Evolutionary conservation across 2,888 invertebrate species (phyloP), one percentile per base, ranked within the genome.

Genomic region (Lasioglossum villosulum): DNA sequence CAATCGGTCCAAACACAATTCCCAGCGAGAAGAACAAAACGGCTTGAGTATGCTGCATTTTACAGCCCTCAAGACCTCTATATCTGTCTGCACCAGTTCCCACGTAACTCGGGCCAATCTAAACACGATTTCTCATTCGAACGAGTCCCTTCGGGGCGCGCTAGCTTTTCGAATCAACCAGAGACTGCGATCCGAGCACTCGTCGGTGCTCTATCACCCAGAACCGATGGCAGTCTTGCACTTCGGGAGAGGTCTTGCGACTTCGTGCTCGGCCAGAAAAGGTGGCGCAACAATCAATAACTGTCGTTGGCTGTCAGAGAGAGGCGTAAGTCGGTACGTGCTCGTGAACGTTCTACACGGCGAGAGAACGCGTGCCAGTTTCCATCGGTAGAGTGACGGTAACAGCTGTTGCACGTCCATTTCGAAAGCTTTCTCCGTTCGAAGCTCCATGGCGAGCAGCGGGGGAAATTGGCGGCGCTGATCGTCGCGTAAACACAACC

Each of bases 331-430:
- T 89, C 87, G 90, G 52, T 90, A 90, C 90, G 90, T 90, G 90
- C 90, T 90, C 87, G 90, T 74, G 87, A 85, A 79, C 85, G 89
- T 89, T 85, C 75, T 80, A 78, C 14, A 79, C 23, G 78, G 79
- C 83, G 82, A 63, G 86, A 76, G 42, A 87, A 87, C 91, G 91
- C 91, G 91, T 91, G 91, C 91, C 91, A 90, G 91, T 88, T 91
- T 91, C 92, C 88, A 92, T 88, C 91, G 88, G 85, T 10, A 2
- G 93, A 93, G 91, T 91, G 91, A 91, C 90, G 88, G 89, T 89
- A 93, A 92, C 93, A 93, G 93, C 93, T 93, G 93, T 91, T 91
- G 91, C 93, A 90, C 92, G 93, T 90, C 90, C 91, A 90, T 91
- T 91, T 89, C 88, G 75, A 76, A 82, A 89, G 90, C 90, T 89